Percentiles rank a stretch among this genome's conserved stretches.
Conservation (phyloP, 2,113 vertebrate genomes). For the Ophthalmolycus amberensis region DNA sequence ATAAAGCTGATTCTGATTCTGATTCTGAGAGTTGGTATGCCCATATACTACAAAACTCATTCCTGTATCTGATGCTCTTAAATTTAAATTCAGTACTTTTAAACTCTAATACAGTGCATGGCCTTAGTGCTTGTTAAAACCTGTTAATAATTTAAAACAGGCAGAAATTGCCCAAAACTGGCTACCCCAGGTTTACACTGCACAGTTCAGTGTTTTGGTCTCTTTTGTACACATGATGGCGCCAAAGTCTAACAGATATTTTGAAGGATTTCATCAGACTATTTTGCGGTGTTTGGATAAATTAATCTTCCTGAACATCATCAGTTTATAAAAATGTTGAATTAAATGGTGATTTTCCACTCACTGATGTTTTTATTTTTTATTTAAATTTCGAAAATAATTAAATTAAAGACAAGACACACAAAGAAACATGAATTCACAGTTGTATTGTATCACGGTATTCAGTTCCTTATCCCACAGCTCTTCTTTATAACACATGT, state of each 20-base stretch:
- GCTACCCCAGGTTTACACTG: background rate
- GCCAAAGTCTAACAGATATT: slow-evolving; percentile 55
- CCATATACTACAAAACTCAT: background rate
- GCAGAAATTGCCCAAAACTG: background rate
- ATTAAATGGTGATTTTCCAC: background rate
- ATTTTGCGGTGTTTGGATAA: background rate
- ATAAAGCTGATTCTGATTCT: no score
- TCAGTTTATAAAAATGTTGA: background rate
- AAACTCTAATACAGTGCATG: no score
- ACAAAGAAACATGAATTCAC: background rate
- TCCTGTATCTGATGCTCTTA: background rate
- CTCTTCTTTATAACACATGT: background rate
- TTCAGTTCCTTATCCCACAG: background rate
- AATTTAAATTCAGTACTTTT: background rate
- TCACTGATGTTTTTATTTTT: background rate
- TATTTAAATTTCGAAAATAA: background rate
- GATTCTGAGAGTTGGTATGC: background rate
- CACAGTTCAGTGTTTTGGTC: background rate
- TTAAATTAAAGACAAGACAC: background rate
- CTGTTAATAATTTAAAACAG: background rate
- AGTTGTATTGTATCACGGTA: background rate
- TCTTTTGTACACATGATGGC: slow-evolving; percentile 69
- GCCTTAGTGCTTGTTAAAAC: background rate
- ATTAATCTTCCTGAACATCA: background rate
- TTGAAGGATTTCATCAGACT: background rate